phyloP scores from a whole-genome alignment of 2,113 vertebrate species.

The Saccopteryx bilineata region DNA sequence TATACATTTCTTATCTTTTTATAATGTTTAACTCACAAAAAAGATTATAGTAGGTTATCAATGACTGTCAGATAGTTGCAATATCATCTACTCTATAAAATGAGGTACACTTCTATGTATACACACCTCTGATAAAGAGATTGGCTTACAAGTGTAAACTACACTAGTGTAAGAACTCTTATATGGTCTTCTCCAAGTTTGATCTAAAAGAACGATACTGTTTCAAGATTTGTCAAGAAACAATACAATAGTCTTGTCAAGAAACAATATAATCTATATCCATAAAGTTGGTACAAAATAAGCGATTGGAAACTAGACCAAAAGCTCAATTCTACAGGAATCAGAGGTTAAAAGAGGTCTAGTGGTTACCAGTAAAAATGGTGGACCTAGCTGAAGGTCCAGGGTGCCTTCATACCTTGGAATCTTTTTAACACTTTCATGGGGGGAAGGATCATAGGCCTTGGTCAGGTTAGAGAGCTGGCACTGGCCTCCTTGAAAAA shows the following conservation, averaged over 20 bases:
- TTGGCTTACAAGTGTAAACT: not conserved
- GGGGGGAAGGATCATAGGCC: not conserved
- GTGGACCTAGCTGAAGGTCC: not conserved
- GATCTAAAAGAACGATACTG: conserved; percentile 15
- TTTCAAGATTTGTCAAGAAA: conserved; percentile 7
- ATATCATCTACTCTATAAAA: not conserved
- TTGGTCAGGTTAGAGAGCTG: not conserved
- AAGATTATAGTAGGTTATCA: not conserved
- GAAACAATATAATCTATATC: not conserved
- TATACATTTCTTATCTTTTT: not conserved
- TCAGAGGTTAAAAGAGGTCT: not conserved
- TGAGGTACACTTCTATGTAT: not conserved
- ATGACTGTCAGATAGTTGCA: not conserved
- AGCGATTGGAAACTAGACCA: not conserved
- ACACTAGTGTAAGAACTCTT: not conserved
- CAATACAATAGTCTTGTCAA: not conserved
- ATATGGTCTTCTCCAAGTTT: not conserved
- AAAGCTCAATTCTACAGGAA: not conserved
- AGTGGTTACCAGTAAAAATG: not conserved
- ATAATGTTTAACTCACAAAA: not conserved
- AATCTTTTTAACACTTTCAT: not conserved
- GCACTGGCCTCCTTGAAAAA: not conserved
- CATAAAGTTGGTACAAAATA: not conserved
- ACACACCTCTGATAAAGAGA: not conserved
- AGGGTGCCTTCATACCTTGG: not conserved